Conservation (phyloP, 92 coral and sea anemone species). For the Phenganax stokvisi region DNA sequence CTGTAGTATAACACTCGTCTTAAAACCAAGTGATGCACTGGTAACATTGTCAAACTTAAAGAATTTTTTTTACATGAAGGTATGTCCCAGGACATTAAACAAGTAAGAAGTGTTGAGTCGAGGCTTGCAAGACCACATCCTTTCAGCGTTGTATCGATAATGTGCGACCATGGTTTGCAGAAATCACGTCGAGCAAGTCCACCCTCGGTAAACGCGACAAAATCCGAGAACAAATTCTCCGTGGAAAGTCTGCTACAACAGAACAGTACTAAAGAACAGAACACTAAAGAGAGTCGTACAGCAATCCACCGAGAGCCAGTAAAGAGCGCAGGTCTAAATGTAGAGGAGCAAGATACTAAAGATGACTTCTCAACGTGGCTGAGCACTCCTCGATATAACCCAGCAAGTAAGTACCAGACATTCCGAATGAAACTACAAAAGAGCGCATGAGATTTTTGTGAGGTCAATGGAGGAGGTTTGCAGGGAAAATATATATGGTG, state of each 20-base stretch:
- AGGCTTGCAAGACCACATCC: slow-evolving; percentile 44
- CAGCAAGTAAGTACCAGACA: slow-evolving; percentile 73
- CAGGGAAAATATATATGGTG: too few relatives aligned
- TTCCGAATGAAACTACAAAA: not conserved
- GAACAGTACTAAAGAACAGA: slow-evolving; percentile 60
- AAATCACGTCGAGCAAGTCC: slow-evolving; percentile 39
- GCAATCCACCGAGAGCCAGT: slow-evolving; percentile 30
- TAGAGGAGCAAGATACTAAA: slow-evolving; percentile 11
- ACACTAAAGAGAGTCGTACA: slow-evolving; percentile 38
- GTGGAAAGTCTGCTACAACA: slow-evolving; percentile 90
- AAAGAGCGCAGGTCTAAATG: not conserved
- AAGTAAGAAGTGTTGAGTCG: slow-evolving; percentile 25
- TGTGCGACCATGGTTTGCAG: slow-evolving; percentile 60
- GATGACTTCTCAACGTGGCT: slow-evolving; percentile 33
- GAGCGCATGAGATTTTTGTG: not conserved
- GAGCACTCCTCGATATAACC: slow-evolving; percentile 58
- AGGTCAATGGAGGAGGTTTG: too few relatives aligned
- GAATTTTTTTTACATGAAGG: not conserved
- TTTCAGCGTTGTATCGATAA: slow-evolving; percentile 93
- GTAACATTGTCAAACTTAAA: not conserved
- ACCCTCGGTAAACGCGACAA: slow-evolving; percentile 42
- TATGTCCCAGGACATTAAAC: slow-evolving; percentile 16
- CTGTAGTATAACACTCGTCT: not conserved
- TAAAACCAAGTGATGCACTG: slow-evolving; percentile 1
- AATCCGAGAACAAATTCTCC: slow-evolving; percentile 76